Base-by-base conservation (phyloP, 1,140 invertebrate species). In the Aphelinus atriplicis region DNA sequence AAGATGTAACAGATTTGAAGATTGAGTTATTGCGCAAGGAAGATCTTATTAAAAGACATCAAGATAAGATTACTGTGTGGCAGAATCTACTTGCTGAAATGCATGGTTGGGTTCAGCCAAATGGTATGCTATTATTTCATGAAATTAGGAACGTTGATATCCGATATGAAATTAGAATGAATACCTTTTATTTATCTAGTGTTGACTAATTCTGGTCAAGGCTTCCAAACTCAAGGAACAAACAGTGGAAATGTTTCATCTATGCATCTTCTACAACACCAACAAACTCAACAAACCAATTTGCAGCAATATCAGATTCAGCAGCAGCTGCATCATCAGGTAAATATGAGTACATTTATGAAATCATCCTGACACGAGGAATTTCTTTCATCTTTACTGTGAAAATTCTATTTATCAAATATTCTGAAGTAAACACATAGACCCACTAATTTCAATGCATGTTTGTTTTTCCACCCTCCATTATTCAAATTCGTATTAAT, bases 61-160 rank as follows among this genome's bases (percentile, higher is more conserved):
- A 96, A 83, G 96, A 97, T 51, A 96, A 97, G 83, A 93, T 98
- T 57, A 91, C 92, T 9, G 91, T 94, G 60, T 98, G 96, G 96
- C 96, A 97, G 84, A 93, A 91, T 80, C 87, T 97, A 47, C 87
- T 98, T 7, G 93, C 93, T 0, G 95, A 96, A 84, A 81, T 92
- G 73, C 91, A 91, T 81, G 89, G 88, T 56, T 89, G 87, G 89
- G 88, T 89, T 56, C 84, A 90, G 81, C 88, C 82, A 76, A 89
- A 84, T 81, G 90, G 86, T 87, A 85, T 82, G 51, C 77, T 64
- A 9, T 7, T 56, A 2, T 4, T n/a, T 50, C 46, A 62, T 71
- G n/a, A 48, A 51, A 50, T 50, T 5, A 63, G 2, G 7, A 62
- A 46, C 47, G 6, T 6, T 47, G 46, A 3, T 47, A 42, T 47